Conservation (phyloP, 2,888 invertebrate genomes). For the Malthinus flaveolus region DNA sequence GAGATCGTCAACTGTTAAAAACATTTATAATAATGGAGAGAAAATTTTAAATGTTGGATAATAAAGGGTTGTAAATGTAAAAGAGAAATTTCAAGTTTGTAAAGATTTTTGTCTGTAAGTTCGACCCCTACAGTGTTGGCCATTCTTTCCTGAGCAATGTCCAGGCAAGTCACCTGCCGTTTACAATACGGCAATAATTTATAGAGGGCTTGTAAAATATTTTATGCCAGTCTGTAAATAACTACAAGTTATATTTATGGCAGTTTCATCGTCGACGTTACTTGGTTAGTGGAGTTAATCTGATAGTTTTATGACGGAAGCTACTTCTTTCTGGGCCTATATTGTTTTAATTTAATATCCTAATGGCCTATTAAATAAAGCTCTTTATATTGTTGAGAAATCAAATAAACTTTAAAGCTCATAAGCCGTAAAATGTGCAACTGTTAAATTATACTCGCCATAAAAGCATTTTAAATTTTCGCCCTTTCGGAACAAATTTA, state of each 20-base stretch:
- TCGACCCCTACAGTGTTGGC: slow-evolving; percentile 20
- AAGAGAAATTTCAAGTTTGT: slow-evolving; percentile 18
- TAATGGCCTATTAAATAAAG: slow-evolving; percentile 31
- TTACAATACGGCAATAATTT: slow-evolving; percentile 46
- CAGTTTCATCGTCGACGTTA: slow-evolving; percentile 28
- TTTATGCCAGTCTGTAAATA: slow-evolving; percentile 46
- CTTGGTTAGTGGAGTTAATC: slow-evolving; percentile 28
- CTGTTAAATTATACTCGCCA: slow-evolving; percentile 12
- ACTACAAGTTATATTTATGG: slow-evolving; percentile 39
- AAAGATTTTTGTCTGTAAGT: slow-evolving; percentile 18
- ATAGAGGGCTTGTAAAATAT: slow-evolving; percentile 47
- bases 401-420: slow-evolving; percentile 31
- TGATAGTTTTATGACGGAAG: slow-evolving; percentile 28
- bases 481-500: not conserved
- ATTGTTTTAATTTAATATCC: slow-evolving; percentile 32
- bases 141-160: slow-evolving; percentile 22
- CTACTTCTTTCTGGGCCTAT: slow-evolving; percentile 27
- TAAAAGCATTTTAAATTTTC: not conserved
- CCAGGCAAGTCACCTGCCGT: slow-evolving; percentile 44
- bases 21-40: slow-evolving; percentile 1
- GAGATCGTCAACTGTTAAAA: too few species aligned
- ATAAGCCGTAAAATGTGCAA: slow-evolving; percentile 25
- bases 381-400: slow-evolving; percentile 28
- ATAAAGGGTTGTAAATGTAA: slow-evolving; percentile 27
- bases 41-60: slow-evolving; percentile 6